These are phyloP conservation scores for Penaeus japonicus DNA, from an alignment of 1,140 invertebrate species.

Conservation along the genomic window DNA sequence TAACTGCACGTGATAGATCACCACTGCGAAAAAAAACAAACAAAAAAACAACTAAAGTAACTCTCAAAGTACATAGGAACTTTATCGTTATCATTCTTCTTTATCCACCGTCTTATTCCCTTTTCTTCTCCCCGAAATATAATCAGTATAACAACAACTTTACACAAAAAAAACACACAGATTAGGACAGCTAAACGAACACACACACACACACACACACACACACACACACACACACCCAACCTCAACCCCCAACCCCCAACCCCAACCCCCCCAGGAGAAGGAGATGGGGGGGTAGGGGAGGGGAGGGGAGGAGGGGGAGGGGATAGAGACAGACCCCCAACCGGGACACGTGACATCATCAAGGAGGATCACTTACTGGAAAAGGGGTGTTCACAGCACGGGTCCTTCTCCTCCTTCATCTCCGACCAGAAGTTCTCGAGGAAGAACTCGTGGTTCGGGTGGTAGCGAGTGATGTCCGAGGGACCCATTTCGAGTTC, in stretches of 20 bases:
- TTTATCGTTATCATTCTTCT: too few species aligned
- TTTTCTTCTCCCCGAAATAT: too few species aligned
- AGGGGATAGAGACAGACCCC: neutral
- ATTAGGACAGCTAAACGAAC: too few species aligned
- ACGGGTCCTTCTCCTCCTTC: constrained; percentile 35
- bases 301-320: too few species aligned
- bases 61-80: neutral
- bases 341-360: neutral
- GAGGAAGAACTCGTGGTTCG: constrained; percentile 58
- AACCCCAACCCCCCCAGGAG: too few species aligned
- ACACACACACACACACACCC: too few species aligned
- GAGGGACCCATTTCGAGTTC: neutral
- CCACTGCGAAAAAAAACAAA: constrained; percentile 23
- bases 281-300: too few species aligned
- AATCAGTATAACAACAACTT: too few species aligned
- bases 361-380: constrained; percentile 17
- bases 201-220: too few species aligned
- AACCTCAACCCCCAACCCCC: too few species aligned
- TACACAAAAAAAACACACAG: too few species aligned
- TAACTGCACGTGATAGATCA: constrained; percentile 56
- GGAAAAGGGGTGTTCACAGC: constrained; percentile 55
- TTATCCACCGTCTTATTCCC: too few species aligned
- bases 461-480: constrained; percentile 47
- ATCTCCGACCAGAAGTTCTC: constrained; percentile 55
- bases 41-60: neutral